Base-by-base conservation (phyloP, 2,888 invertebrate species). In the Pherbina coryleti region DNA sequence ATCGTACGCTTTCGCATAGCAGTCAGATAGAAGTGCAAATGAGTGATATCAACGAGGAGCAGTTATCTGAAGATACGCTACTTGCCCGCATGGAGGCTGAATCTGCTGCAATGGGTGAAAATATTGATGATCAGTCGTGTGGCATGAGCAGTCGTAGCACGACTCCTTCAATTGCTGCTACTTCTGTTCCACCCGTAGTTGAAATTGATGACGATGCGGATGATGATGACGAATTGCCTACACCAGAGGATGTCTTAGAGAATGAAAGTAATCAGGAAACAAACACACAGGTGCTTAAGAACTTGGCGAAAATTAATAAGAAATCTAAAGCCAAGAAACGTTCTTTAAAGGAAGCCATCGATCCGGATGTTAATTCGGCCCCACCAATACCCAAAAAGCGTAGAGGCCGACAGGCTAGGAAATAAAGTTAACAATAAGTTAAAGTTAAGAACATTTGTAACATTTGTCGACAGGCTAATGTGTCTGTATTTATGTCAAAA, bases 1-100 rank as follows among this genome's bases (percentile, higher is more conserved):
- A 92, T 71, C 88, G 89, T n/a, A 85, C 86, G 22, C 81, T 88
- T 8, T 85, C 86, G 17, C 87, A 88, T 64, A 86, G 86, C 71
- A 85, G 83, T 69, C 81, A 85, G 76, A 87, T 88, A 64, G 84
- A 86, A 34, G 81, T 77, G n/a, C 83, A 83, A 3, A 82, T 82
- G 2, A 83, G 83, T 72, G 82, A 81, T 79, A 64, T 78, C 17
- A 78, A 19, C 55, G 49, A 76, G 8, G 76, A 71, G 2, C 79
- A 80, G 31, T 77, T 74, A 3, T 84, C 82, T 5, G 84, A 84
- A 19, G 83, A 84, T 44, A 81, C 79, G n/a, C 73, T 83, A n/a
- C 72, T 82, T 3, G 75, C 79, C 25, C 80, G 81, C 73, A 84
- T 82, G 55, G 83, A 84, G 34, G 81, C 79, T 7, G 82, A 84